These are phyloP conservation scores for Apogon hyalosoma DNA, from an alignment of 2,797 vertebrate species.

Conservation along the genomic window DNA sequence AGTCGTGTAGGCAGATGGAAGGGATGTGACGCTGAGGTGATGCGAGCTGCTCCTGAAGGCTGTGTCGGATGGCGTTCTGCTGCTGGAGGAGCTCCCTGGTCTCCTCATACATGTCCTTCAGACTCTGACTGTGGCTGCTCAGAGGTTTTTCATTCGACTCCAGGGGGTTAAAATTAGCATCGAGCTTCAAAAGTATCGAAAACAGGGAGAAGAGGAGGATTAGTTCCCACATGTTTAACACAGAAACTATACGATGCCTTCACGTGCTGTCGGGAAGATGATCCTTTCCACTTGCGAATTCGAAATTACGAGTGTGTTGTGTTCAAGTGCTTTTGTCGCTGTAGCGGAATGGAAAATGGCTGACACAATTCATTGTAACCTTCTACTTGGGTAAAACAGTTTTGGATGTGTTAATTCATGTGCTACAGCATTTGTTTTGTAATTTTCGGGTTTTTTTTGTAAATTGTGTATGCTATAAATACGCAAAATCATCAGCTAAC, in stretches of 20 bases:
- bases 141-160: conserved; percentile 14
- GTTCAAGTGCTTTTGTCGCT: too few species aligned
- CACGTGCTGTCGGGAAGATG: too few species aligned
- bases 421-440: too few species aligned
- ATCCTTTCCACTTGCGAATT: too few species aligned
- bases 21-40: conserved; percentile 22
- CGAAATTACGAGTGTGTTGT: too few species aligned
- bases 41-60: conserved; percentile 41
- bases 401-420: too few species aligned
- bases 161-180: conserved; percentile 20
- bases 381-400: too few species aligned
- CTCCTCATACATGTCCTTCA: conserved; percentile 38
- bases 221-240: not conserved
- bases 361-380: too few species aligned
- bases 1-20: conserved; percentile 57
- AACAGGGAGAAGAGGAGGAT: not conserved
- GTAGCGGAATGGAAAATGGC: too few species aligned
- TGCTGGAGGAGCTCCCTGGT: conserved; percentile 46
- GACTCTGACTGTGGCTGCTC: conserved; percentile 38
- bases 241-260: not conserved
- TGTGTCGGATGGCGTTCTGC: conserved; percentile 43
- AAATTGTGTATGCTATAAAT: too few species aligned
- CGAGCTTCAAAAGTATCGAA: conserved; percentile 39
- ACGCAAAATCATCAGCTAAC: too few species aligned
- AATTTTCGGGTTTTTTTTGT: too few species aligned